Conservation (phyloP, 1,140 invertebrate genomes). For the Diorhabda carinulata region DNA sequence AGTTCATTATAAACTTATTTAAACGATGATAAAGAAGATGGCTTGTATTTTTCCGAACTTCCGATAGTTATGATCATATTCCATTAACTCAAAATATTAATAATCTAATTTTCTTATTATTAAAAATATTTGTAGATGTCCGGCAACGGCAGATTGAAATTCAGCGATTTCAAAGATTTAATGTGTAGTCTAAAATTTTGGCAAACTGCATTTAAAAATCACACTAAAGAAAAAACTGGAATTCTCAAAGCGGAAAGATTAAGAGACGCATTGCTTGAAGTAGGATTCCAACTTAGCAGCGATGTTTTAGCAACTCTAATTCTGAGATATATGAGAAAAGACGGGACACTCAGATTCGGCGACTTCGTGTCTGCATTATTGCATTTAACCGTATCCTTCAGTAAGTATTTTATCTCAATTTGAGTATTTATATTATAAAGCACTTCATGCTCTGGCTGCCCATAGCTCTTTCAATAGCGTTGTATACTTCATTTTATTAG, state of each 20-base stretch:
- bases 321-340: slow-evolving; percentile 86
- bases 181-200: slow-evolving; percentile 89
- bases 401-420: slow-evolving; percentile 53
- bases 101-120: background rate
- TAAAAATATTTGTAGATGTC: slow-evolving; percentile 55
- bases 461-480: no score
- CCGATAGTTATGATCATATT: no score
- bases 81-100: background rate
- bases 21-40: no score
- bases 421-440: background rate
- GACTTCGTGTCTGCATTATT: slow-evolving; percentile 89
- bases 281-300: slow-evolving; percentile 83
- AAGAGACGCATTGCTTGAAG: slow-evolving; percentile 77
- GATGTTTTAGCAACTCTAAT: slow-evolving; percentile 78
- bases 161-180: slow-evolving; percentile 85
- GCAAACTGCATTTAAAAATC: slow-evolving; percentile 87
- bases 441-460: no score
- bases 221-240: slow-evolving; percentile 87
- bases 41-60: no score
- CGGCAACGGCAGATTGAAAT: slow-evolving; percentile 77
- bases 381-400: slow-evolving; percentile 82
- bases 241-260: slow-evolving; percentile 83
- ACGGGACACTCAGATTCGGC: slow-evolving; percentile 87
- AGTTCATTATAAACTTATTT: no score
- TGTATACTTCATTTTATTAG: no score